A percentile compares a stretch with the other conserved stretches of the same genome.
Evolutionary conservation across 1,140 invertebrate species (phyloP).

Genomic region (Anadara kagoshimensis): DNA sequence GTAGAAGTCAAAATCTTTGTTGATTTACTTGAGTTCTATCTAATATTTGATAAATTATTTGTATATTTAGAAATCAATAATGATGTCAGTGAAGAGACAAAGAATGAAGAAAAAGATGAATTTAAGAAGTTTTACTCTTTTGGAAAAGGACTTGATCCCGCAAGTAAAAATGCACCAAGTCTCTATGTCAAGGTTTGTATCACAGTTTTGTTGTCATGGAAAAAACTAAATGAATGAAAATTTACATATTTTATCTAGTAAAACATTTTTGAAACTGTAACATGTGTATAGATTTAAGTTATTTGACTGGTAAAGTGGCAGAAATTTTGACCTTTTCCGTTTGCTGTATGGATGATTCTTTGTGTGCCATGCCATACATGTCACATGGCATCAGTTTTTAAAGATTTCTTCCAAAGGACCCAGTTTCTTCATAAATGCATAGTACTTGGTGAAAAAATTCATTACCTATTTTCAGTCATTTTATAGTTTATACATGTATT

Average conservation of each 20-base stretch:
- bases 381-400: too few species aligned
- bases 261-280: conserved; percentile 7
- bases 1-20: neutral
- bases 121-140: conserved; percentile 77
- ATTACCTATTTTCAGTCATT: too few species aligned
- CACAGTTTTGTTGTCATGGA: neutral
- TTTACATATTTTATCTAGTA: neutral
- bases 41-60: conserved; percentile 2
- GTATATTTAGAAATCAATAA: neutral
- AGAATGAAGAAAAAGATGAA: conserved; percentile 75
- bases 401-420: too few species aligned
- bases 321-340: conserved; percentile 3
- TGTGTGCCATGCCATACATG: neutral
- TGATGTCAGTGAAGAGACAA: conserved; percentile 40
- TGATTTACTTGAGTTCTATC: conserved; percentile 22
- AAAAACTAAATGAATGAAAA: neutral
- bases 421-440: too few species aligned
- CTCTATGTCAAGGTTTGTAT: conserved; percentile 82
- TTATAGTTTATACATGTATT: too few species aligned
- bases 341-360: conserved; percentile 3
- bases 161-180: conserved; percentile 79
- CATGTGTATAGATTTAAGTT: neutral
- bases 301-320: neutral
- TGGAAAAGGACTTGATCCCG: conserved; percentile 75
- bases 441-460: too few species aligned